These are phyloP conservation scores for Acanthosepion pharaonis DNA, from an alignment of 2,888 invertebrate genomes.

Conservation along the genomic window DNA sequence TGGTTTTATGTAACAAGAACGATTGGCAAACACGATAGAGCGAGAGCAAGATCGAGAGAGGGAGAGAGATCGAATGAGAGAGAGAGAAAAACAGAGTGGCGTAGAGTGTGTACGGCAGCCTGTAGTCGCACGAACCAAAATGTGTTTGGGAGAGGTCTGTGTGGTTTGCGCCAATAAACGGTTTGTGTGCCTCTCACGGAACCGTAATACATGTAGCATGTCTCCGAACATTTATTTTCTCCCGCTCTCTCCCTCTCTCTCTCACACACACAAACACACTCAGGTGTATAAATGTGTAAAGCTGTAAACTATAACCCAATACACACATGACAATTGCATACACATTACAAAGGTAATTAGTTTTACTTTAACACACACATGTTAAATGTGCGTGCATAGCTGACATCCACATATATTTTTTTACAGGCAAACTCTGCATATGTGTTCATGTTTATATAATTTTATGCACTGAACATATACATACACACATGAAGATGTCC, in stretches of 20 bases:
- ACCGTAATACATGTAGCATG: constrained; percentile 17
- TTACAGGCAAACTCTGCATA: too few relatives aligned
- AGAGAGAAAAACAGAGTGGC: not conserved
- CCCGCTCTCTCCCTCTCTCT: not conserved
- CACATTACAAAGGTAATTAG: too few relatives aligned
- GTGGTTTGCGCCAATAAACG: not conserved
- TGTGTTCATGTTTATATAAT: too few relatives aligned
- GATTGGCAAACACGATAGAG: not conserved
- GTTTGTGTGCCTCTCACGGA: constrained; percentile 10
- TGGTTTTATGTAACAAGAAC: constrained; percentile 33
- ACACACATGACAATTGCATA: too few relatives aligned
- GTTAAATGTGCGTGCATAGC: too few relatives aligned
- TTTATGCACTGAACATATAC: too few relatives aligned
- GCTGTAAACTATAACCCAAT: too few relatives aligned
- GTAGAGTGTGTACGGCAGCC: not conserved
- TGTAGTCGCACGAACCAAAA: not conserved
- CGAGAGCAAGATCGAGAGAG: not conserved
- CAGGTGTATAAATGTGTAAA: too few relatives aligned
- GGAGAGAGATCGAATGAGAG: not conserved
- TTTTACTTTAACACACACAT: too few relatives aligned
- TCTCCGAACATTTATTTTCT: constrained; percentile 21
- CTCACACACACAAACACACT: not conserved
- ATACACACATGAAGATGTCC: too few relatives aligned
- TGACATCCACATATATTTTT: too few relatives aligned
- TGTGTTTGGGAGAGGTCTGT: not conserved